These are phyloP conservation scores for Trichoplusia ni DNA, from an alignment of 1,140 invertebrate genomes.

Conservation along the genomic window DNA sequence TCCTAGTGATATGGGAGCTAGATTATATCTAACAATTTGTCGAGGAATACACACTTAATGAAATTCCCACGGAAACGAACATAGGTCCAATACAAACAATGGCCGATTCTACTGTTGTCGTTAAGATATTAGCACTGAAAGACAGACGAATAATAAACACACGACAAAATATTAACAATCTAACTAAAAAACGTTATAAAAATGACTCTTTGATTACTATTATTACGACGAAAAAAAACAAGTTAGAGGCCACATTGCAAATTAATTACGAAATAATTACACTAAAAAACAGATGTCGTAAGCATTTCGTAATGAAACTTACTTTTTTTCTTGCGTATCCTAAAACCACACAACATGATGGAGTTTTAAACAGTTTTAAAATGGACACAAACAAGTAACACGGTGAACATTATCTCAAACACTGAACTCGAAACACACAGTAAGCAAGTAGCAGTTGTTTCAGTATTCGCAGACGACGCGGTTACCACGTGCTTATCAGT, in stretches of 20 bases:
- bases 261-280: slow-evolving; percentile 8
- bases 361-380: slow-evolving; percentile 45
- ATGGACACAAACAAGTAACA: slow-evolving; percentile 55
- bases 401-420: slow-evolving; percentile 58
- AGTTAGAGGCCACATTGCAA: background rate
- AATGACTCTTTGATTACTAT: slow-evolving; percentile 11
- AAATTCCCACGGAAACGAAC: slow-evolving; percentile 20
- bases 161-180: background rate
- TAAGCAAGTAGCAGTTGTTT: slow-evolving; percentile 57
- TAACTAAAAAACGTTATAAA: background rate
- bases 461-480: slow-evolving; percentile 48
- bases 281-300: background rate
- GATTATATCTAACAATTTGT: slow-evolving; percentile 20
- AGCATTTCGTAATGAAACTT: slow-evolving; percentile 27
- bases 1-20: background rate
- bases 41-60: slow-evolving; percentile 12
- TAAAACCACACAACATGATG: slow-evolving; percentile 70
- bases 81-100: slow-evolving; percentile 3
- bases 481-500: slow-evolving; percentile 70
- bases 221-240: background rate
- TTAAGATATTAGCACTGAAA: too few species aligned
- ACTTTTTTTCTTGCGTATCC: slow-evolving; percentile 67
- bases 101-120: background rate
- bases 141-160: slow-evolving; percentile 16
- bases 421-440: slow-evolving; percentile 70